Evolutionary conservation across 2,888 invertebrate genomes (phyloP).

Genomic region (Ormia ochracea): DNA sequence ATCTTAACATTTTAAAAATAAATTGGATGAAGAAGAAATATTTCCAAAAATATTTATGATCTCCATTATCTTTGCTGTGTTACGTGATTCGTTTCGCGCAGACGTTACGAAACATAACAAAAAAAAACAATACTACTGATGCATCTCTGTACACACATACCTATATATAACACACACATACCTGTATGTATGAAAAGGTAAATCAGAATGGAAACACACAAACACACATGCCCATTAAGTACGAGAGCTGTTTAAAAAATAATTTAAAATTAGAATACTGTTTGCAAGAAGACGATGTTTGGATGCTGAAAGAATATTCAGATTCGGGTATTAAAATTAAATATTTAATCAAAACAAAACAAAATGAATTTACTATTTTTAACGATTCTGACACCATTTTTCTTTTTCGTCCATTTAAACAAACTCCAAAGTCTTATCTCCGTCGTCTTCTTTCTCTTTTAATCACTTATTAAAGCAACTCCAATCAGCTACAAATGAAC

Average conservation of each 20-base stretch:
- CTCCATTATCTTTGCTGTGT: slow-evolving; percentile 41
- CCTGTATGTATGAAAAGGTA: slow-evolving; percentile 13
- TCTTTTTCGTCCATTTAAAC: too few relatives aligned
- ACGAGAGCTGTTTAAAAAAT: background rate
- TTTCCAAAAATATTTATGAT: slow-evolving; percentile 53
- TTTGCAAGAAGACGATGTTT: background rate
- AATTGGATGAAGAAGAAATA: slow-evolving; percentile 24
- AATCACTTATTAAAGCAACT: slow-evolving; percentile 2
- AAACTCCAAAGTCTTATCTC: background rate
- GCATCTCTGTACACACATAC: too few relatives aligned
- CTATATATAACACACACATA: too few relatives aligned
- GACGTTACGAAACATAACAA: slow-evolving; percentile 46
- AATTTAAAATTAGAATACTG: background rate
- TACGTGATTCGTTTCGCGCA: slow-evolving; percentile 53
- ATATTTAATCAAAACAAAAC: too few relatives aligned
- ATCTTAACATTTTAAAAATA: background rate
- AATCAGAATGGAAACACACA: slow-evolving; percentile 16
- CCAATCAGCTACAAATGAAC: background rate
- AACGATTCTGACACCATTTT: too few relatives aligned
- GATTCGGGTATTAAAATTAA: too few relatives aligned
- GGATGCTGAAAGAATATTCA: too few relatives aligned
- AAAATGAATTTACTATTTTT: too few relatives aligned
- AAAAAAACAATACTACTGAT: background rate
- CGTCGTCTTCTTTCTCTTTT: background rate
- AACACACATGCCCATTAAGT: background rate